phyloP scores from a whole-genome alignment of 1,140 invertebrate genomes.

The Scaptomyza pallida region DNA sequence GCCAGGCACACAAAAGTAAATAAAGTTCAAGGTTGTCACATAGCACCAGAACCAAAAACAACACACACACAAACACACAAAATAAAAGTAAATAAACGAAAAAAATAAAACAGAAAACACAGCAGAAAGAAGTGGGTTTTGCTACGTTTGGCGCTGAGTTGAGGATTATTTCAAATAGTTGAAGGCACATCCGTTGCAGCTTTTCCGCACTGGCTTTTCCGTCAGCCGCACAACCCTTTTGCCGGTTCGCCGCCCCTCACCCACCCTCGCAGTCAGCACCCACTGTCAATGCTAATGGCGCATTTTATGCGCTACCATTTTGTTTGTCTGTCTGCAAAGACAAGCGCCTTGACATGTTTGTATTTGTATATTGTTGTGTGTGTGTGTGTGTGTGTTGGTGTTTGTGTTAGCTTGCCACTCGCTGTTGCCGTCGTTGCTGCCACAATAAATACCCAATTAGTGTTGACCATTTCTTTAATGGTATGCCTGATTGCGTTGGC shows the following conservation, averaged over 20 bases:
- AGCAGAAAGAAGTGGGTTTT: conserved; percentile 21
- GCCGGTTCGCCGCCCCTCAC: background rate
- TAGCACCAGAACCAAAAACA: conserved; percentile 12
- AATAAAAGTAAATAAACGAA: conserved; percentile 57
- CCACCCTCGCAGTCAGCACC: background rate
- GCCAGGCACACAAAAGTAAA: conserved; percentile 75
- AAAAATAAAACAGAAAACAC: conserved; percentile 26
- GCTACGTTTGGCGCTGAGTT: conserved; percentile 38
- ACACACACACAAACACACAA: conserved; percentile 22
- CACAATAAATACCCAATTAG: conserved; percentile 77
- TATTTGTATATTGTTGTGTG: background rate
- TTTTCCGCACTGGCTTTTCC: conserved; percentile 58
- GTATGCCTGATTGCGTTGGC: conserved; percentile 60
- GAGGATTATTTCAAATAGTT: conserved; percentile 72
- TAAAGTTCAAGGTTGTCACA: conserved; percentile 76
- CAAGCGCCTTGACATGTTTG: conserved; percentile 66
- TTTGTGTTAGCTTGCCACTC: conserved; percentile 10
- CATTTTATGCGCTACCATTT: conserved; percentile 72
- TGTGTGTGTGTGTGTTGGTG: background rate
- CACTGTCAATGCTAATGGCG: conserved; percentile 70
- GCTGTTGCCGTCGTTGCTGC: conserved; percentile 15
- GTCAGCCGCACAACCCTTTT: conserved; percentile 18
- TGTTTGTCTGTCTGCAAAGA: conserved; percentile 59
- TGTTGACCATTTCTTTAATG: conserved; percentile 71
- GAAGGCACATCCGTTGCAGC: conserved; percentile 75